Evolutionary conservation across 1,140 invertebrate genomes (phyloP).

Genomic region (Aphis gossypii): DNA sequence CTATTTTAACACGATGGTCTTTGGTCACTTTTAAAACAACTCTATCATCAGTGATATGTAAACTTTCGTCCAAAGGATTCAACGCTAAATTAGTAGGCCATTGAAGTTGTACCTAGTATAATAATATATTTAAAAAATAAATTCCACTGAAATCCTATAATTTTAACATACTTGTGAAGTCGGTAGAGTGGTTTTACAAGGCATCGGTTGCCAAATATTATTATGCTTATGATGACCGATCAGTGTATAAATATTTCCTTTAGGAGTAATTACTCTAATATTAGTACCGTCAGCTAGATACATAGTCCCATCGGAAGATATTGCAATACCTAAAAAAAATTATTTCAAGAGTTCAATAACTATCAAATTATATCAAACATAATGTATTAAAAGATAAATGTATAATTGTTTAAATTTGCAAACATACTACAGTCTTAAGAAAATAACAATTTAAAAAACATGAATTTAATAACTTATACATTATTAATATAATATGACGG

Average conservation of each 20-base stretch:
- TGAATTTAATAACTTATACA: not conserved
- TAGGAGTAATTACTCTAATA: slow-evolving; percentile 86
- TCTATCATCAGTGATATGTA: slow-evolving; percentile 95
- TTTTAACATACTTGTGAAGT: slow-evolving; percentile 68
- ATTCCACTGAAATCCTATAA: not conserved
- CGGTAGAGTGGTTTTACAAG: slow-evolving; percentile 81
- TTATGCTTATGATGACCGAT: slow-evolving; percentile 92
- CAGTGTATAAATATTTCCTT: slow-evolving; percentile 92
- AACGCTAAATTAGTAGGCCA: slow-evolving; percentile 95
- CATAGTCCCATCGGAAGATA: slow-evolving; percentile 89
- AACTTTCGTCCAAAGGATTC: slow-evolving; percentile 89
- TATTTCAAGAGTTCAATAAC: not conserved
- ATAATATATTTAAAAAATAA: slow-evolving; percentile 55
- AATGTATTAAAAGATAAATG: not conserved
- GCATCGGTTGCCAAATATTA: slow-evolving; percentile 88
- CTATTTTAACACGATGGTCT: slow-evolving; percentile 87
- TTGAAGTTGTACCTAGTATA: slow-evolving; percentile 81
- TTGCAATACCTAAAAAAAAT: slow-evolving; percentile 75
- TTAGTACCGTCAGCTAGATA: slow-evolving; percentile 95
- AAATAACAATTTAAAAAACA: not conserved
- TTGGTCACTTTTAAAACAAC: slow-evolving; percentile 90
- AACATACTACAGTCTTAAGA: not conserved
- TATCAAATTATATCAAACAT: not conserved
- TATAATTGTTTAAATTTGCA: not conserved
- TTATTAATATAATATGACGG: not conserved